phyloP scores from a whole-genome alignment of 2,797 vertebrate species.

The Chlorospingus flavigularis region DNA sequence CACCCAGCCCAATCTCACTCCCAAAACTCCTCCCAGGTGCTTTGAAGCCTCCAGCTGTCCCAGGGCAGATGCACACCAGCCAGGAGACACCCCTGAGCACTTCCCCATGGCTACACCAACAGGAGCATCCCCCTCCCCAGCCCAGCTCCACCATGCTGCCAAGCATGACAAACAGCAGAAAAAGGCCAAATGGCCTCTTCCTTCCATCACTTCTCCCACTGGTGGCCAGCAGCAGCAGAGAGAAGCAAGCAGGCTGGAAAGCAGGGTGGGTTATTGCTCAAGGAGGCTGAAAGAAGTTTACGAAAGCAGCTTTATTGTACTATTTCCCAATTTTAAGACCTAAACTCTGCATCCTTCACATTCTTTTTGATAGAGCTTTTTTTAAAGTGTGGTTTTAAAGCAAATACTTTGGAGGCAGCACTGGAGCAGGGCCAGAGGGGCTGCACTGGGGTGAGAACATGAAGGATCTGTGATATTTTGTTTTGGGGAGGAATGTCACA shows the following conservation, averaged over 20 bases:
- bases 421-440: background rate
- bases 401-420: background rate
- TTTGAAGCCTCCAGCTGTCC: background rate
- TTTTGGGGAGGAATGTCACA: constrained; percentile 15
- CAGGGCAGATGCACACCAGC: background rate
- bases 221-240: background rate
- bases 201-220: background rate
- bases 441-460: background rate
- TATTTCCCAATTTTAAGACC: background rate
- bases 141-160: background rate
- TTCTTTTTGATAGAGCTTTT: background rate
- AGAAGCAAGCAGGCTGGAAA: background rate
- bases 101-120: background rate
- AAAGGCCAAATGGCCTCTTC: background rate
- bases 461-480: background rate
- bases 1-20: background rate
- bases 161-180: background rate
- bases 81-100: background rate
- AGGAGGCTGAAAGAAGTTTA: background rate
- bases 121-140: background rate
- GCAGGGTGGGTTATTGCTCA: background rate
- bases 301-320: background rate
- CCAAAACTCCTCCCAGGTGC: rapidly evolving
- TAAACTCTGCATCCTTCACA: background rate
- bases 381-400: background rate